Conservation (phyloP, 2,888 invertebrate genomes). For the Drosophila diplacantha region DNA sequence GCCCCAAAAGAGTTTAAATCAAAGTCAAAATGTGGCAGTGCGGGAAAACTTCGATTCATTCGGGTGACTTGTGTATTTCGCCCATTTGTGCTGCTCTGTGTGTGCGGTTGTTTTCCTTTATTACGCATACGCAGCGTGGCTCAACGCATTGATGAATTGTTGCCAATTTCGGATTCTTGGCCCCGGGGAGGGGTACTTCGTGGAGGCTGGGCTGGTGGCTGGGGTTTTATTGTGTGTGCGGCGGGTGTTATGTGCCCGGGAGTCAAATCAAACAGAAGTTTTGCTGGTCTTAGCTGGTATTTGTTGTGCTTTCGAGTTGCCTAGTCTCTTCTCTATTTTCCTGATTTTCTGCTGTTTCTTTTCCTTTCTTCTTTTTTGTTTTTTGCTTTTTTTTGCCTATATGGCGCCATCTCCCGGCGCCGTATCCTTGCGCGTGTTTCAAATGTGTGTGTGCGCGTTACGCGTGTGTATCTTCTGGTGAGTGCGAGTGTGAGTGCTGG, state of each 20-base stretch:
- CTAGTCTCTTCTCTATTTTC: conserved; percentile 25
- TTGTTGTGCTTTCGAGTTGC: conserved; percentile 37
- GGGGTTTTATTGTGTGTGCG: not conserved
- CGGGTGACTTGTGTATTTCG: not conserved
- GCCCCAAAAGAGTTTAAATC: not conserved
- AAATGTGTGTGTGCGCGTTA: conserved; percentile 1
- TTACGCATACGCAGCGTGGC: conserved; percentile 62
- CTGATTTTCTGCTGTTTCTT: conserved; percentile 9
- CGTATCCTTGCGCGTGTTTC: conserved; percentile 40
- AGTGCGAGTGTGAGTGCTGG: conserved; percentile 23
- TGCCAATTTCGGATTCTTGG: conserved; percentile 41
- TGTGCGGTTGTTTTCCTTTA: conserved; percentile 34
- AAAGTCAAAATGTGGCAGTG: not conserved
- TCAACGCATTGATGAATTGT: conserved; percentile 66
- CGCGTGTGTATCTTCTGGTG: conserved; percentile 21
- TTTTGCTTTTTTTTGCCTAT: conserved; percentile 42
- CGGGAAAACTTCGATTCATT: conserved; percentile 4
- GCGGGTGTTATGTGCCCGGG: conserved; percentile 28
- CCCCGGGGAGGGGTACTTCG: conserved; percentile 7
- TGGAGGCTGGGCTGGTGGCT: not conserved
- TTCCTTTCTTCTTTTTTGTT: conserved; percentile 6
- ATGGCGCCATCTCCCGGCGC: conserved; percentile 67
- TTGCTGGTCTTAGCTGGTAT: conserved; percentile 36
- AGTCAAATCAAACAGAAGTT: conserved; percentile 56
- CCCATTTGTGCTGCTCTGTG: conserved; percentile 1